These are phyloP conservation scores for Hippocampus barbouri DNA, from an alignment of 2,113 vertebrate genomes.

Conservation along the genomic window DNA sequence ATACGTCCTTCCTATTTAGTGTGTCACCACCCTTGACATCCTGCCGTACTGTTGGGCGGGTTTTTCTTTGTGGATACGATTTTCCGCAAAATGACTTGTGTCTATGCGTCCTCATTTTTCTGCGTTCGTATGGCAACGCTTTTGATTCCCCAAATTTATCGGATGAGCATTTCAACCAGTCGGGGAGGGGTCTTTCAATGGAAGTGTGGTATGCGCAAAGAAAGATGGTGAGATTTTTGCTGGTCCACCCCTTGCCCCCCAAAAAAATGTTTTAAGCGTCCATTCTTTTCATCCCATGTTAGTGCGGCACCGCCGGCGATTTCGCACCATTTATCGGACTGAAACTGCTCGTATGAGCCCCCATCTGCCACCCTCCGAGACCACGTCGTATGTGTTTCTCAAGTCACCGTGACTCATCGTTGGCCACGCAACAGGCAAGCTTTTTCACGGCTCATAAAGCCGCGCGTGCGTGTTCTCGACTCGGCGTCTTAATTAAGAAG, in stretches of 20 bases:
- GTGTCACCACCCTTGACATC: background rate
- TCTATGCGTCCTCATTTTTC: too few species aligned
- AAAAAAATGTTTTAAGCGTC: too few species aligned
- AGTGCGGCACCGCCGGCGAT: background rate
- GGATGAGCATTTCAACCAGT: too few species aligned
- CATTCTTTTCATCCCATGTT: background rate
- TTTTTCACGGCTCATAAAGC: conserved; percentile 55
- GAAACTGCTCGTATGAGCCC: background rate
- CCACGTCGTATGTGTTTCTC: conserved; percentile 31
- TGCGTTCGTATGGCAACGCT: too few species aligned
- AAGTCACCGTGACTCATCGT: conserved; percentile 53
- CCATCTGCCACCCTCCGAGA: background rate
- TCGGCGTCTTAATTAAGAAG: conserved; percentile 30
- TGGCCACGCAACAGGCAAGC: conserved; percentile 25
- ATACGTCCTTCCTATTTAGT: background rate
- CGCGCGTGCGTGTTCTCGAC: background rate
- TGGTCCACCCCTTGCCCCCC: too few species aligned
- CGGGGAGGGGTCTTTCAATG: too few species aligned
- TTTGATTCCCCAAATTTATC: too few species aligned
- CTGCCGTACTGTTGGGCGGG: background rate
- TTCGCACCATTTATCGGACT: background rate
- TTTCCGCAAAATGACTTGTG: too few species aligned
- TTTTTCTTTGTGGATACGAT: too few species aligned
- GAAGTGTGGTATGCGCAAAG: too few species aligned
- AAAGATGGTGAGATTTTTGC: too few species aligned